Evolutionary conservation across 1,140 invertebrate genomes (phyloP), one percentile per base, ranked within the genome.

Genomic region (Dysdera silvatica): DNA sequence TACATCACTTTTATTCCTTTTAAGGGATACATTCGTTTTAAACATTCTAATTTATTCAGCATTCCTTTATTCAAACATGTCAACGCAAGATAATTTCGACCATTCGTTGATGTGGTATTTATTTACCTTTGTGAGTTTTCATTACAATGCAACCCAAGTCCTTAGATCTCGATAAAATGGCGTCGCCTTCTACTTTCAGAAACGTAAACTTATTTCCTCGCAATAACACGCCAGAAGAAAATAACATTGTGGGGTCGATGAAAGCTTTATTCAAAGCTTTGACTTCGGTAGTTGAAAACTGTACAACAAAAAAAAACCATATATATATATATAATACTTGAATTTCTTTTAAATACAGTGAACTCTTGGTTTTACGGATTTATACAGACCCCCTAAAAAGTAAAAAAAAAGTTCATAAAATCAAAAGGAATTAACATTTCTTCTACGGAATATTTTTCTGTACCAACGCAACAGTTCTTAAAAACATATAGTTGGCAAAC

Each of bases 181-280:
- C 53, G 28, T 56, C 35, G 10, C 41, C 54, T 33, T 64, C 61
- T 23, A 59, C 31, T 26, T 59, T 57, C 10, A 64, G 48, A 40
- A 49, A 64, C 5, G 49, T 64, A 33, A 64, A 64, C 2, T 57
- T 57, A 31, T 18, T 57, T 41, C 35, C 54, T 32, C 24, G 51
- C 5, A 64, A 37, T 14, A 29, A 16, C 8, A 64, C 57, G 10
- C 54, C 54, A 7, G 61, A 51, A 7, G 61, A 64, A 12, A 49
- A 64, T 5, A 64, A 54, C 32, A 59, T 49, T 8, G 54, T 64
- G 14, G 61, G 61, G 23, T 64, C 61, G 14, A 28, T 26, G 23
- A 49, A 64, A 2, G 61, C 53, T 24, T 53, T 64, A 28, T 47
- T 53, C 6, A 61, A 10, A 10, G 18, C 16, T 26, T 35, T 4